Evolutionary conservation across 2,113 vertebrate genomes (phyloP), one percentile per base, ranked within the genome.

Genomic region (Eptesicus fuscus): DNA sequence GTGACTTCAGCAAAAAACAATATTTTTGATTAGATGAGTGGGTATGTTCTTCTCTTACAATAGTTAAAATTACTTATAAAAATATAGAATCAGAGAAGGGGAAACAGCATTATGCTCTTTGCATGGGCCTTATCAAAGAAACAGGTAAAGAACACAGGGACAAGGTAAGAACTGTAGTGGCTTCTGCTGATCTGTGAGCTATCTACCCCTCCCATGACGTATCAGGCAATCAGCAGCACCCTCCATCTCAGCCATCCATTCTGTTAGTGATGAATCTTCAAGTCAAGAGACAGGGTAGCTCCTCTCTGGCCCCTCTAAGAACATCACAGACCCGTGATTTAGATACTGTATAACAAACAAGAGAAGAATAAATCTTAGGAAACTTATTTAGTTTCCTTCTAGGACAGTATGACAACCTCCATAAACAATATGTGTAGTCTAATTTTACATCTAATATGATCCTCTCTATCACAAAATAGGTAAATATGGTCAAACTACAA

Each of bases 321-420:
- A 61, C 17, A 73, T 47, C 51, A 85, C 4, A 42, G 44, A 25
- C 40, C 65, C 37, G 59, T 63, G 71, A 84, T 61, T 88, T 85
- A 88, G 61, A 84, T 42, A 40, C 53, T 76, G 23, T 42, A 40
- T 18, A 70, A 53, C 5, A 95, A 85, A 37, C 51, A 71, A 84
- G 32, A 85, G 40, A 70, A 79, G 47, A 13, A 80, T 77, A 56
- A 83, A 77, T 94, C 79, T 89, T 40, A 83, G 30, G 49, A 80
- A 83, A 70, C 7, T 25, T 91, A 70, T 56, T 85, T 80, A n/a
- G 6, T 51, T 56, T 93, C 32, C 88, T 80, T 73, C 67, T 74
- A 25, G 32, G 85, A 88, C 7, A 49, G 40, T 22, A 14, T 65
- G 82, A 92, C 67, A 40, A 59, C 17, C 23, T 61, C 83, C 73